Base-by-base conservation (phyloP, 2,113 vertebrate genomes). In the Cyprinodon brontotheroides region DNA sequence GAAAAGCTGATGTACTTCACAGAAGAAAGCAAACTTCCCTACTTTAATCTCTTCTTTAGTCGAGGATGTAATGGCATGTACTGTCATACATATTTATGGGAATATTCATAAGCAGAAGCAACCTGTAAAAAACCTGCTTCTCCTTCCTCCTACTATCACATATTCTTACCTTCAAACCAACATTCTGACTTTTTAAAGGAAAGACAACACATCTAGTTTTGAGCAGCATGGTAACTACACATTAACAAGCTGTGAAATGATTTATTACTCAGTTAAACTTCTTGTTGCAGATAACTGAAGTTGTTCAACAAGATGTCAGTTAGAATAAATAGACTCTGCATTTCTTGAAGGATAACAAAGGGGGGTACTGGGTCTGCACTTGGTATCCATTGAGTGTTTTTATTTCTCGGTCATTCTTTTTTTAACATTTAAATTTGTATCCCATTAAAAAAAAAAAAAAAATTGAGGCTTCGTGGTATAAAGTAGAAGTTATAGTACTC, bases 1-100 rank as follows among this genome's bases (percentile, higher is more conserved):
- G 17, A 73, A 63, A 50, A 65, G 50, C 69, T 66, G 36, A 39
- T 76, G 70, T 75, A 84, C 75, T 83, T 86, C 77, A 68, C 43
- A 59, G 72, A 20, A 62, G 76, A 79, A 84, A 65, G 1, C 4
- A 40, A 63, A 65, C 9, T 62, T 22, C 61, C 38, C 37, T 8
- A 17, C 38, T 39, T 15, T 0, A 15, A 15, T 39, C 14, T 15
- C 37, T 6, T 5, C 61, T 63, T 39, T 17, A 64, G 17, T 20
- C 15, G 10, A 17, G 38, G 40, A 40, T 17, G 38, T 40, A 39
- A 9, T 29, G 59, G 11, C 10, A 40, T 3, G 10, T 10, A 20
- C 38, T 64, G 37, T 15, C 17, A 40, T 20, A 17, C 2, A 14
- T 62, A 2, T 37, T 8, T 37, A 38, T 36, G 4, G 62, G n/a